A percentile compares a stretch with the other conserved stretches of the same genome.
Conservation (phyloP, 2,888 invertebrate genomes). For the Drosophila kambysellisi region DNA sequence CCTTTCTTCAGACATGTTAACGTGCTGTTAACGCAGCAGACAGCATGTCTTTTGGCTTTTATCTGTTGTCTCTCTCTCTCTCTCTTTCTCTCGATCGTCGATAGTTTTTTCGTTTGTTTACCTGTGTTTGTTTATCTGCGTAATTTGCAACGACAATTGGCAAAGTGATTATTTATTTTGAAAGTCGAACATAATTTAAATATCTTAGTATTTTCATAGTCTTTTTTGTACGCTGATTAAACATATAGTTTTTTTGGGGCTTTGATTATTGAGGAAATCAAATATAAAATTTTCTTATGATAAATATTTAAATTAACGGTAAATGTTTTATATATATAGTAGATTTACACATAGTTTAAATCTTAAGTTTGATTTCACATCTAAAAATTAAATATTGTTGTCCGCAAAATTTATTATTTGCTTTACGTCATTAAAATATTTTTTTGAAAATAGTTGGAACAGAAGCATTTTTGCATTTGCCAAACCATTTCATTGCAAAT, state of each 20-base stretch:
- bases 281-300: background rate
- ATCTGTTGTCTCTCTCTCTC: background rate
- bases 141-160: background rate
- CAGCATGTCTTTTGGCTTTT: background rate
- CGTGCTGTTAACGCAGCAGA: constrained; percentile 3
- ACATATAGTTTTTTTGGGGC: background rate
- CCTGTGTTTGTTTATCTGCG: background rate
- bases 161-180: background rate
- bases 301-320: background rate
- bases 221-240: background rate
- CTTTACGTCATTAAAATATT: background rate
- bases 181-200: background rate
- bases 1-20: background rate
- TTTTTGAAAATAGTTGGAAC: background rate
- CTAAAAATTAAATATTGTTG: background rate
- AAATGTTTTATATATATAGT: background rate
- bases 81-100: background rate
- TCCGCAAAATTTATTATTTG: background rate
- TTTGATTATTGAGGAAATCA: background rate
- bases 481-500: background rate
- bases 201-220: background rate
- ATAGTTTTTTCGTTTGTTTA: constrained; percentile 1
- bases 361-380: background rate
- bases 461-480: background rate
- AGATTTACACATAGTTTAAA: background rate